Percentiles rank a stretch among this genome's conserved stretches.
Conservation (phyloP, 2,888 invertebrate genomes). For the Chaetogeoica ovagalla region DNA sequence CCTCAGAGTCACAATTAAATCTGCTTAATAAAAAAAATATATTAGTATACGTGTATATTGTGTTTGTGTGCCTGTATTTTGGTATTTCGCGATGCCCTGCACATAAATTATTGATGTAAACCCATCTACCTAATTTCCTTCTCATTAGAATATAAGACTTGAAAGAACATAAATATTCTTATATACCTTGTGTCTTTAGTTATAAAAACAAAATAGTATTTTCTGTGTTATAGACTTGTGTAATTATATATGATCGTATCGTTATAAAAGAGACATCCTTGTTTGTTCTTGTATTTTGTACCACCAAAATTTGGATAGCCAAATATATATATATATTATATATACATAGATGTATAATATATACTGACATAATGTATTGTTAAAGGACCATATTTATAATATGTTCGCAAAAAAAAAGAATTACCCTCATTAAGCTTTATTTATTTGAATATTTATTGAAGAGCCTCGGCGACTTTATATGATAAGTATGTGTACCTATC, state of each 20-base stretch:
- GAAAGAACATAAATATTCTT: constrained; percentile 38
- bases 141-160: constrained; percentile 50
- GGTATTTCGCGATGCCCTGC: neutral
- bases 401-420: neutral
- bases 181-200: constrained; percentile 35
- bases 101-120: constrained; percentile 19
- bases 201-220: constrained; percentile 49
- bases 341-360: constrained; percentile 1
- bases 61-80: constrained; percentile 9
- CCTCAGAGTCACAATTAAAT: constrained; percentile 35
- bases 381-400: neutral
- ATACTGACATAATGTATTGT: constrained; percentile 24
- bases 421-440: too few species aligned
- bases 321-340: constrained; percentile 4
- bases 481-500: neutral
- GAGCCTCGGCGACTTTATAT: too few species aligned
- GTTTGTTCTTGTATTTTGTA: constrained; percentile 44
- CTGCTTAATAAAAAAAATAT: neutral
- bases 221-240: constrained; percentile 41
- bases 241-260: constrained; percentile 25
- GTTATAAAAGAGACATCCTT: constrained; percentile 28
- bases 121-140: constrained; percentile 51
- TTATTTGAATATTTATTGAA: too few species aligned
- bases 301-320: constrained; percentile 18
- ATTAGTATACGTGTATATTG: neutral